Conservation (phyloP, 2,797 vertebrate genomes). For the Remorina albescens region DNA sequence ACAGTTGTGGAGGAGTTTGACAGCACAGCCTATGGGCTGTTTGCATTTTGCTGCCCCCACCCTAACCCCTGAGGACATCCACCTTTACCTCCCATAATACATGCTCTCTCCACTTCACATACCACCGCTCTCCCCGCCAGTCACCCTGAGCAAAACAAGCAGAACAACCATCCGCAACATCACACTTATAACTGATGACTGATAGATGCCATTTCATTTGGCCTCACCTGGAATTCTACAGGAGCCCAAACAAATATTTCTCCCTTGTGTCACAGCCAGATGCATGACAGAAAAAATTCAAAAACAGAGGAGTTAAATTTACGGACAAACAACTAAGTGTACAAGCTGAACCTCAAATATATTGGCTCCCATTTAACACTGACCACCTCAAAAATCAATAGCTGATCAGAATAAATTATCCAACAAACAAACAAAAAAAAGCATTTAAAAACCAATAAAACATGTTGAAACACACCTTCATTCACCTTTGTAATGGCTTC, state of each 20-base stretch:
- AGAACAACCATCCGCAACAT: conserved; percentile 64
- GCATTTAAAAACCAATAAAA: background rate
- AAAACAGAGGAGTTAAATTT: conserved; percentile 1
- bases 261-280: conserved; percentile 22
- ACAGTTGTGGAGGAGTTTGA: conserved; percentile 60
- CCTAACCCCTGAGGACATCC: conserved; percentile 79
- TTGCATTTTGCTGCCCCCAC: conserved; percentile 68
- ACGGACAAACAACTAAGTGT: conserved; percentile 20
- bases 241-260: conserved; percentile 59
- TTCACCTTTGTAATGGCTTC: conserved; percentile 46
- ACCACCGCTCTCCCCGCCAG: conserved; percentile 53
- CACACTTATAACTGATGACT: conserved; percentile 47
- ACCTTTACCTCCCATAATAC: conserved; percentile 54
- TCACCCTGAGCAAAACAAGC: conserved; percentile 66
- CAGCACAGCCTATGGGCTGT: conserved; percentile 52
- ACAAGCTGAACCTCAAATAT: conserved; percentile 6
- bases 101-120: conserved; percentile 62
- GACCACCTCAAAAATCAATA: conserved; percentile 9
- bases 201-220: conserved; percentile 48
- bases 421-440: background rate
- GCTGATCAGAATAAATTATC: background rate
- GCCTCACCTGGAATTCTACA: conserved; percentile 60
- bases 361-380: conserved; percentile 4
- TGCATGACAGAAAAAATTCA: background rate
- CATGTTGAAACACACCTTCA: conserved; percentile 35